A percentile compares a stretch with the other conserved stretches of the same genome.
phyloP scores from a whole-genome alignment of 2,797 vertebrate species.

The Sebastolobus alascanus region DNA sequence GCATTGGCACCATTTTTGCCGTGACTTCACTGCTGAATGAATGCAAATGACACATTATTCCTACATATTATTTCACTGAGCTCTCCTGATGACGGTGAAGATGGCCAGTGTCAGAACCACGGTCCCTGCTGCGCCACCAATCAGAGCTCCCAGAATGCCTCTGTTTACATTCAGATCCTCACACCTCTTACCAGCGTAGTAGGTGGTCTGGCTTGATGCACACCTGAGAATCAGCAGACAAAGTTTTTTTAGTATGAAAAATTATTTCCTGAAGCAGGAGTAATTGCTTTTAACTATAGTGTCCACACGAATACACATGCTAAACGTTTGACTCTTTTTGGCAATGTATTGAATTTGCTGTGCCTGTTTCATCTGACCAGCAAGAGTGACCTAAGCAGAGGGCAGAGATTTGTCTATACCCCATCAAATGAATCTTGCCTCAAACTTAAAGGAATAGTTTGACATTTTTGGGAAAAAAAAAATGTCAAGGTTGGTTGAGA shows the following conservation, averaged over 20 bases:
- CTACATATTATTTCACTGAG: conserved; percentile 21
- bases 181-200: conserved; percentile 86
- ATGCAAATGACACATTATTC: neutral
- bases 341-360: neutral
- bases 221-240: conserved; percentile 81
- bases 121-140: conserved; percentile 80
- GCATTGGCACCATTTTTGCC: neutral
- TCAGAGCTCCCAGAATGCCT: conserved; percentile 81
- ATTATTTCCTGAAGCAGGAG: neutral
- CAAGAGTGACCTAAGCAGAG: neutral
- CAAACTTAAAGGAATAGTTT: neutral
- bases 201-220: conserved; percentile 81
- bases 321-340: neutral
- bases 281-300: neutral
- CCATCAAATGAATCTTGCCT: no score
- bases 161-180: conserved; percentile 82
- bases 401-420: neutral
- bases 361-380: neutral
- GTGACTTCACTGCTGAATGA: neutral
- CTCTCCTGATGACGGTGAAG: conserved; percentile 76
- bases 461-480: neutral
- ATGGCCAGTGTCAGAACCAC: conserved; percentile 81
- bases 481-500: no score
- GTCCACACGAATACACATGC: neutral
- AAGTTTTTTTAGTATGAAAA: neutral